Base-by-base conservation (phyloP, 2,888 invertebrate species). In the Galerucella nymphaeae region DNA sequence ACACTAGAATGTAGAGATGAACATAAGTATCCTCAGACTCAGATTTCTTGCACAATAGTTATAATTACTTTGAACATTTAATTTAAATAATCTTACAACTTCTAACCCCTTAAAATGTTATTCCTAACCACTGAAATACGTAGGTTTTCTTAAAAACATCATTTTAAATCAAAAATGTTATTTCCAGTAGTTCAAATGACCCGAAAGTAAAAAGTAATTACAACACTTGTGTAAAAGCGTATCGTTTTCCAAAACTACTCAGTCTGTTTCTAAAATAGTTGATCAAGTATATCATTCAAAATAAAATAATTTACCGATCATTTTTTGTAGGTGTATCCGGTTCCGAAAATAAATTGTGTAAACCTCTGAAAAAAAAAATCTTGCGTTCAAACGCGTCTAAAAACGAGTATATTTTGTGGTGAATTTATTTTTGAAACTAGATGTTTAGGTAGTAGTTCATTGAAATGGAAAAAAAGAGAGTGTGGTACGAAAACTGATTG, bases 21-120 rank as follows among this genome's bases (percentile, higher is more conserved):
- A 73, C 70, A 48, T 70, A 73, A 73, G 73, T 73, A 73, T 53
- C n/a, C n/a, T n/a, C n/a, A n/a, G n/a, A n/a, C 41, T 18, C 42
- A 71, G 14, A 61, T 30, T 66, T 55, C 10, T 30, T 61, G 42
- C 50, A 50, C 61, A 18, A 61, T 45, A 45, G 42, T 48, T 48
- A 68, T 61, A 1, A 59, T 48, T 68, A 61, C 38, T 68, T 68
- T 58, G 14, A 2, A 14, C 9, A 16, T 55, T 55, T 20, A 55
- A 18, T 55, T n/a, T 53, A 16, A 30, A 30, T 5, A 30, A 3
- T 3, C 3, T 30, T 30, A 30, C 23, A 30, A 4, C 4, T 30
- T 30, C 4, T 4, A 30, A 30, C 23, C 23, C 2, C 23, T 23
- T 23, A 23, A 23, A 23, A 23, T 1, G 1, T 23, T 23, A 3